A percentile compares a stretch with the other conserved stretches of the same genome.
phyloP scores from a whole-genome alignment of 2,113 vertebrate genomes.

The Sminthopsis crassicaudata region DNA sequence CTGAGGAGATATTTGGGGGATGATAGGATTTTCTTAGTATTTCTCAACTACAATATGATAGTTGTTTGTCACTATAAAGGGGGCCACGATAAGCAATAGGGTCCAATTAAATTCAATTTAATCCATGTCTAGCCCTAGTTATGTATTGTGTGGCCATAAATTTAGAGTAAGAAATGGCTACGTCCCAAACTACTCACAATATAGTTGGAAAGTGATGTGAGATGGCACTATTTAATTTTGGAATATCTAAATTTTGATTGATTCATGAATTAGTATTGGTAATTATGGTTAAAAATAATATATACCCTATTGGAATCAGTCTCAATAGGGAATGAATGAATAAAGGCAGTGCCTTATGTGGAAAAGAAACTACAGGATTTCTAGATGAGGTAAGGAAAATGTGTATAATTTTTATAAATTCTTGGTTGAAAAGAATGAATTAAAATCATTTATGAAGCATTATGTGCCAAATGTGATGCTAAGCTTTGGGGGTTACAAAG shows the following conservation, averaged over 20 bases:
- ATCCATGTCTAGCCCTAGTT: not conserved
- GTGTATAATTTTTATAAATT: not conserved
- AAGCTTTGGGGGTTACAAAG: not conserved
- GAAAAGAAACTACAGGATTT: not conserved
- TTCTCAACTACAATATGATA: not conserved
- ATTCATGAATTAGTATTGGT: not conserved
- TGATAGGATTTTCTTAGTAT: not conserved
- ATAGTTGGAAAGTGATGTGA: not conserved
- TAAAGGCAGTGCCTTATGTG: not conserved
- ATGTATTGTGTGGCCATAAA: not conserved
- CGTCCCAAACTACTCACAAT: not conserved
- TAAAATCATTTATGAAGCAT: not conserved
- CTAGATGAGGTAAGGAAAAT: not conserved
- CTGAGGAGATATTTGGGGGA: not conserved
- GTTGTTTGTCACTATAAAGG: not conserved
- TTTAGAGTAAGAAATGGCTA: not conserved
- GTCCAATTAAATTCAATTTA: not conserved
- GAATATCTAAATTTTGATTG: not conserved
- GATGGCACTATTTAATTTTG: not conserved
- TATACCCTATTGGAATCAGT: not conserved
- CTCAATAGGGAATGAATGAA: not conserved
- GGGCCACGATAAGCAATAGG: not conserved
- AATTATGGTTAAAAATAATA: not conserved
- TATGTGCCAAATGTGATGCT: not conserved
- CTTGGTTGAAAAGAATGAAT: not conserved